Base-by-base conservation (phyloP, 2,888 invertebrate genomes). In the Heliconius ethilla region DNA sequence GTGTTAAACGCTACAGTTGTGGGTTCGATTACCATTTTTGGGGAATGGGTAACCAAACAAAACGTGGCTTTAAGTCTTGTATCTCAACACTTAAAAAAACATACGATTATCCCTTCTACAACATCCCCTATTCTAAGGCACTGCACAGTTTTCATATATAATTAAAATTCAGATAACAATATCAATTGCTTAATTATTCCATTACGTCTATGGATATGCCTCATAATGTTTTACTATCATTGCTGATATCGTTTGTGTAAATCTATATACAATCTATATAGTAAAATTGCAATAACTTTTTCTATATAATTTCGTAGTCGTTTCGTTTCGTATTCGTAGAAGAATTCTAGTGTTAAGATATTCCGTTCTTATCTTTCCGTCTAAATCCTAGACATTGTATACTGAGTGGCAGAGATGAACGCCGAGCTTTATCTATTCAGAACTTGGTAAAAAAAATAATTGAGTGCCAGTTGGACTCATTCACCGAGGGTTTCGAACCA, bases 141-240 rank as follows among this genome's bases (percentile, higher is more conserved):
- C 7, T 59, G 15, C 59, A 59, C n/a, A 33, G 37, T 72, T 72
- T 70, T 72, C 72, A 72, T 72, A 59, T 72, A 72, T 72, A 72
- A 72, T 72, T 59, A 72, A 72, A 72, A 33, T 37, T 55, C 59
- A 59, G 59, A 72, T 72, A 72, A 59, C 59, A 59, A 59, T 59
- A 72, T 59, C 59, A 59, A 72, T 72, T 59, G 9, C 72, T 33
- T 72, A 59, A 59, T 33, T 59, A 59, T 55, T n/a, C 55, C 33
- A 72, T 59, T 37, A 37, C 4, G 15, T 59, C 33, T 59, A 59
- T 72, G 15, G 59, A 59, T 72, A n/a, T 25, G 13, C 33, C 55
- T 72, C 13, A 10, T 37, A 59, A 33, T 37, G n/a, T 59, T 59
- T 18, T 59, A 59, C 25, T 45, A 69, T 69, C 45, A 25, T 45